These are phyloP conservation scores for Drosophila monieri DNA, from an alignment of 2,888 invertebrate genomes.

Conservation along the genomic window DNA sequence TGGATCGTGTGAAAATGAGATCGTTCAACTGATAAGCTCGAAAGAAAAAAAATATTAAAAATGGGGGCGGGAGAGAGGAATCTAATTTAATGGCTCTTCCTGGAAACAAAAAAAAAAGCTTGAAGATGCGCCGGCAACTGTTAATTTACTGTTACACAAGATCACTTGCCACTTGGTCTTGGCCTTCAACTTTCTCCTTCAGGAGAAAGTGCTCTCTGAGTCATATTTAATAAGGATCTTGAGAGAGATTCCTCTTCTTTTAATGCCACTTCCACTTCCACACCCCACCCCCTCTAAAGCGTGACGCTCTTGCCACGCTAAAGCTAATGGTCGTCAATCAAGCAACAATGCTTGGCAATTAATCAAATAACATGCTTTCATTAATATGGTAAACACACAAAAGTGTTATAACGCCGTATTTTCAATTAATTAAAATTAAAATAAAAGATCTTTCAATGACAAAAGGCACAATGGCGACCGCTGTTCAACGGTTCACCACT, in stretches of 20 bases:
- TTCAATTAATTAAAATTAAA: slow-evolving; percentile 9
- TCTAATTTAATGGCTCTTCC: slow-evolving; percentile 8
- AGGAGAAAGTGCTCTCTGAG: slow-evolving; percentile 30
- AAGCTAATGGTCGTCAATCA: slow-evolving; percentile 1
- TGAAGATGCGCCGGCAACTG: background rate
- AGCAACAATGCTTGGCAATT: slow-evolving; percentile 1
- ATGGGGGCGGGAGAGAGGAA: slow-evolving; percentile 6
- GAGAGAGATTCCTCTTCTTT: background rate
- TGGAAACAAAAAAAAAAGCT: background rate
- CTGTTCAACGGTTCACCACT: background rate
- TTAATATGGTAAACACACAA: slow-evolving; percentile 4
- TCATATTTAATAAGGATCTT: slow-evolving; percentile 43
- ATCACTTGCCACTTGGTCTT: background rate
- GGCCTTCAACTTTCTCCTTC: slow-evolving; percentile 28
- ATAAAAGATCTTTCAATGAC: slow-evolving; percentile 5
- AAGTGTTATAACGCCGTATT: slow-evolving; percentile 5
- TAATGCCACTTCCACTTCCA: background rate
- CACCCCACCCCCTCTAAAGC: background rate
- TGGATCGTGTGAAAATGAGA: slow-evolving; percentile 47
- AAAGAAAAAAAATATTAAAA: background rate
- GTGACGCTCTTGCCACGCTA: background rate
- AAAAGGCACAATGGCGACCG: slow-evolving; percentile 1
- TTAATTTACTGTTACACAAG: background rate
- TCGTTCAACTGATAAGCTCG: slow-evolving; percentile 39
- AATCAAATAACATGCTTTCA: slow-evolving; percentile 6